Evolutionary conservation across 2,797 vertebrate genomes (phyloP), one percentile per base, ranked within the genome.

Genomic region (Octomys mimax): DNA sequence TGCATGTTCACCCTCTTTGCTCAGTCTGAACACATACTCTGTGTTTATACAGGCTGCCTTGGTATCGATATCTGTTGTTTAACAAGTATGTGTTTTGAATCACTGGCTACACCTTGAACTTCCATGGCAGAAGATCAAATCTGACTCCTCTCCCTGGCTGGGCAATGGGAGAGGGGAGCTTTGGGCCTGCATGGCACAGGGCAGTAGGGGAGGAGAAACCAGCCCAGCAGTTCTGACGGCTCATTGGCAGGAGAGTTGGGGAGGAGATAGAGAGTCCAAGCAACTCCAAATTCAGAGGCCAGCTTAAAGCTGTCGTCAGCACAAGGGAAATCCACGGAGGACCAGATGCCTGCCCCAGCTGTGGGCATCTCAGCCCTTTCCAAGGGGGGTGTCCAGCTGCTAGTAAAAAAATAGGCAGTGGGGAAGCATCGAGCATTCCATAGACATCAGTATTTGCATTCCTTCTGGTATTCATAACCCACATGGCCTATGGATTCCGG

Each of bases 1-100:
- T 52, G 57, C 36, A 46, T 52, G 64, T n/a, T 36, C 19, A 91
- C 19, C 46, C 54, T 79, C 57, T 86, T 83, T 86, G 66, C 71
- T 85, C 12, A 78, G 33, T 54, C 73, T 87, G 71, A 28, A 87
- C 19, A 86, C 62, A 79, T 21, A 22, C 9, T 54, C 22, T 57
- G 2, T 79, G 61, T 61, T 79, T 88, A 16, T 49, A 33, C 1
- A 80, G 54, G 57, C 39, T 75, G 5, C 82, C 64, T 54, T 87
- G 64, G 9, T 57, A 24, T 52, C 52, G 2, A 61, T 61, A 70
- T 36, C 57, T 57, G 24, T 42, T 57, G n/a, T 81, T 91, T 95
- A 87, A 70, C 52, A 86, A 83, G 88, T 31, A 22, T 31, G 8
- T 18, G 3, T 62, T 96, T 62, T 87, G 49, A 92, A 94, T 89